A percentile compares a stretch with the other conserved stretches of the same genome.
Evolutionary conservation across 2,888 invertebrate genomes (phyloP).

Genomic region (Sarcophaga subvicina): DNA sequence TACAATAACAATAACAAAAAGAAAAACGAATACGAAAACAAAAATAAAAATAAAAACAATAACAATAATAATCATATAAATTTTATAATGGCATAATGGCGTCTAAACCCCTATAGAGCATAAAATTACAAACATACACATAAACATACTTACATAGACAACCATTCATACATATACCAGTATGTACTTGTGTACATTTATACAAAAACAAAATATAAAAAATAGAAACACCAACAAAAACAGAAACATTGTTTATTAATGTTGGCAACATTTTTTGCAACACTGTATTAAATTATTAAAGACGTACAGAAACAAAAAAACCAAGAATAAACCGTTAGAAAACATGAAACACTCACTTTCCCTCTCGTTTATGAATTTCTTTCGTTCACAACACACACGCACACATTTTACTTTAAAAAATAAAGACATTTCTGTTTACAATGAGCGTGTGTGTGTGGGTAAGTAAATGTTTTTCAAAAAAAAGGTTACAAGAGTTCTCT

Average conservation of each 20-base stretch:
- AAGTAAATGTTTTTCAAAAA: too few species aligned
- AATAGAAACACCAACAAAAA: not conserved
- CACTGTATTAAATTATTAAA: slow-evolving; percentile 42
- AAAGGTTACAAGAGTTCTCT: too few species aligned
- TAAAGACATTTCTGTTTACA: too few species aligned
- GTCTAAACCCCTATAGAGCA: slow-evolving; percentile 33
- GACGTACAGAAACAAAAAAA: not conserved
- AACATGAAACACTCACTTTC: too few species aligned
- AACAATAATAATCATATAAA: slow-evolving; percentile 51
- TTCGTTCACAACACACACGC: not conserved
- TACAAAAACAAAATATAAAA: slow-evolving; percentile 1
- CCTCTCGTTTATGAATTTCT: too few species aligned
- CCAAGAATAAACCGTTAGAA: too few species aligned
- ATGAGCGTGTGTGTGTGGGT: too few species aligned
- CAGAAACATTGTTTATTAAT: too few species aligned
- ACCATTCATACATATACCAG: not conserved
- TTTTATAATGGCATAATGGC: slow-evolving; percentile 41
- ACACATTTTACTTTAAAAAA: not conserved
- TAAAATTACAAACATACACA: not conserved
- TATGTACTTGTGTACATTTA: too few species aligned
- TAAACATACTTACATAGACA: not conserved
- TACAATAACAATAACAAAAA: not conserved
- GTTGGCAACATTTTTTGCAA: slow-evolving; percentile 9
- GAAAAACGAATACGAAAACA: too few species aligned
- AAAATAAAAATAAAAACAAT: not conserved